Conservation (phyloP, 2,888 invertebrate genomes). For the Drosophila borealis region DNA sequence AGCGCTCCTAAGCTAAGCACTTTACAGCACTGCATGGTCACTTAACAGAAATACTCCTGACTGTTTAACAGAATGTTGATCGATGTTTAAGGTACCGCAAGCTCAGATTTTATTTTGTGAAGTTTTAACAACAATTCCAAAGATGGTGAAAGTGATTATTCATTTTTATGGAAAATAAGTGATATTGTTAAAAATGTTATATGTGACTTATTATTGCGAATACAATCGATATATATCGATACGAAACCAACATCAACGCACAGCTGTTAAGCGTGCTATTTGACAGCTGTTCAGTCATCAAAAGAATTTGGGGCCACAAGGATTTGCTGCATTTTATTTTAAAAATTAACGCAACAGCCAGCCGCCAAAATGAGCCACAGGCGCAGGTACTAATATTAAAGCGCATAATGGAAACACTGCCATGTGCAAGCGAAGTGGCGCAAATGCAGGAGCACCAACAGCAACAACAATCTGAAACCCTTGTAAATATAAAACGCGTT, state of each 20-base stretch:
- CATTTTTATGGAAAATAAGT: too few species aligned
- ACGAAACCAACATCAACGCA: constrained; percentile 5
- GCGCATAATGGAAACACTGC: constrained; percentile 57
- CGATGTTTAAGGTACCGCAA: too few species aligned
- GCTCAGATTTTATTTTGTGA: too few species aligned
- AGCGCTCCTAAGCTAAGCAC: background rate
- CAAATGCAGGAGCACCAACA: constrained; percentile 44
- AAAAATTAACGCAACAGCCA: constrained; percentile 28
- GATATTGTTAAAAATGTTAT: too few species aligned
- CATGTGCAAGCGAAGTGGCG: constrained; percentile 46
- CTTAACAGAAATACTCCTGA: constrained; percentile 11
- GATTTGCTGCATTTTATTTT: constrained; percentile 30
- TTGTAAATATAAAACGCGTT: constrained; percentile 48
- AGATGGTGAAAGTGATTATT: too few species aligned
- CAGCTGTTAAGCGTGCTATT: constrained; percentile 42
- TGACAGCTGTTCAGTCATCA: constrained; percentile 56
- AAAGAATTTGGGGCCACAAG: constrained; percentile 22
- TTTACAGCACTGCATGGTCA: constrained; percentile 2
- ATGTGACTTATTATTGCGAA: too few species aligned
- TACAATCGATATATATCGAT: constrained; percentile 25
- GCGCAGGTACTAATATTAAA: constrained; percentile 11
- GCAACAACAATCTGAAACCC: constrained; percentile 29
- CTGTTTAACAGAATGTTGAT: background rate
- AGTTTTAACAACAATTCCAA: too few species aligned
- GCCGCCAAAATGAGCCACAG: constrained; percentile 42